Base-by-base conservation (phyloP, 2,113 vertebrate genomes). In the Bostrychus sinensis region DNA sequence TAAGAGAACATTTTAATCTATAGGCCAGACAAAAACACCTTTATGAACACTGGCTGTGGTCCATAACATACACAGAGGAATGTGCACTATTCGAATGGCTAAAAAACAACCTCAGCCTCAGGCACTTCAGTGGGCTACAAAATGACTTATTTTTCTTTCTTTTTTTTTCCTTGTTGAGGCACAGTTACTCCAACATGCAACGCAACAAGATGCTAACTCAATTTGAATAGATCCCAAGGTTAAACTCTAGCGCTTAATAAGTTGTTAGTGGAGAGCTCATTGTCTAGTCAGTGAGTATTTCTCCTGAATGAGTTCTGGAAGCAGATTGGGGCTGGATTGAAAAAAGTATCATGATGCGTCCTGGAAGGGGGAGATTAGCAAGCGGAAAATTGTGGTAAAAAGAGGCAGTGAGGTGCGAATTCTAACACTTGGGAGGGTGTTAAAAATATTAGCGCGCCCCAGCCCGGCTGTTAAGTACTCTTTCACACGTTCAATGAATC, bases 381-480 rank as follows among this genome's bases (percentile, higher is more conserved):
- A 10, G 61, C 3, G 23, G 30, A 17, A 23, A 7, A 16, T 7
- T 4, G 38, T 7, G 25, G 48, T 28, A 45, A 72, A 65, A 73
- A 28, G 46, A 61, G 64, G 37, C 69, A 42, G 28, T 6, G 32
- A 80, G 64, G 83, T 85, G 86, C 76, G 86, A 83, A 56, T 78
- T 86, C 75, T 88, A 71, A 83, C 83, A 89, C 84, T 75, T 32
- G 37, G 3, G 50, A 39, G 50, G 69, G 80, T 85, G 81, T 82
- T 75, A 82, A 53, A 77, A 85, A 83, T 83, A 80, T 83, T 77
- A 75, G 45, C 68, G 39, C 80, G 77, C 76, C 76, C 69, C 53
- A 1, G 45, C 65, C 68, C 37, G 30, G 56, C 59, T 66, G 76
- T 48, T 80, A 66, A 81, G 61, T 59, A 72, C 38, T 77, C 63